Percentiles rank a stretch among this genome's conserved stretches.
phyloP scores from a whole-genome alignment of 2,797 vertebrate genomes.

The Epinephelus coioides region DNA sequence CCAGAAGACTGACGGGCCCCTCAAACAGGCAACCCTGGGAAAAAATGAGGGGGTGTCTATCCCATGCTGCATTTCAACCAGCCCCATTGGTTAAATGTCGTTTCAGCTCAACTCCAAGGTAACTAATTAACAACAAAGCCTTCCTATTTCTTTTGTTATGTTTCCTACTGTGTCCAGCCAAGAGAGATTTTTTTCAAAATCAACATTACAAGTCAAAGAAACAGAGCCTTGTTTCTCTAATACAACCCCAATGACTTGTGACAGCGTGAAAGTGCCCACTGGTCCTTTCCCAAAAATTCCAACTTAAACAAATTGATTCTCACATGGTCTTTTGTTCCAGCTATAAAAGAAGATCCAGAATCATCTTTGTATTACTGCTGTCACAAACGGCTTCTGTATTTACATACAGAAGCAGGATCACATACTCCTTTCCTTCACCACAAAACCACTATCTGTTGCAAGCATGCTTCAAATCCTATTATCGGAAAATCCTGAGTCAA shows the following conservation, averaged over 20 bases:
- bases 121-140: slow-evolving; percentile 69
- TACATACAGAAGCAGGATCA: slow-evolving; percentile 66
- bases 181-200: slow-evolving; percentile 55
- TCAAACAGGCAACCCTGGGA: slow-evolving; percentile 66
- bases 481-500: slow-evolving; percentile 83
- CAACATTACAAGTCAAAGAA: slow-evolving; percentile 35
- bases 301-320: slow-evolving; percentile 29
- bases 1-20: slow-evolving; percentile 60
- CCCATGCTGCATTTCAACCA: slow-evolving; percentile 51
- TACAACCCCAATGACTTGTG: slow-evolving; percentile 23
- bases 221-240: slow-evolving; percentile 14
- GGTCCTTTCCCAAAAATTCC: slow-evolving; percentile 14
- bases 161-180: slow-evolving; percentile 49
- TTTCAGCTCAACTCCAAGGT: slow-evolving; percentile 58
- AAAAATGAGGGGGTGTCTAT: slow-evolving; percentile 47
- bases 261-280: slow-evolving; percentile 16
- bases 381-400: slow-evolving; percentile 60
- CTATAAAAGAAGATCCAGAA: slow-evolving; percentile 25
- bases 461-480: slow-evolving; percentile 82
- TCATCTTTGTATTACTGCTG: slow-evolving; percentile 28
- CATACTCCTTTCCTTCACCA: slow-evolving; percentile 71
- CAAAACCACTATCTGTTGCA: slow-evolving; percentile 80
- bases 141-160: slow-evolving; percentile 47
- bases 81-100: slow-evolving; percentile 55
- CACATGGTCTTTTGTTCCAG: slow-evolving; percentile 11